phyloP scores from a whole-genome alignment of 2,797 vertebrate species.

The Psittacula derbiana region DNA sequence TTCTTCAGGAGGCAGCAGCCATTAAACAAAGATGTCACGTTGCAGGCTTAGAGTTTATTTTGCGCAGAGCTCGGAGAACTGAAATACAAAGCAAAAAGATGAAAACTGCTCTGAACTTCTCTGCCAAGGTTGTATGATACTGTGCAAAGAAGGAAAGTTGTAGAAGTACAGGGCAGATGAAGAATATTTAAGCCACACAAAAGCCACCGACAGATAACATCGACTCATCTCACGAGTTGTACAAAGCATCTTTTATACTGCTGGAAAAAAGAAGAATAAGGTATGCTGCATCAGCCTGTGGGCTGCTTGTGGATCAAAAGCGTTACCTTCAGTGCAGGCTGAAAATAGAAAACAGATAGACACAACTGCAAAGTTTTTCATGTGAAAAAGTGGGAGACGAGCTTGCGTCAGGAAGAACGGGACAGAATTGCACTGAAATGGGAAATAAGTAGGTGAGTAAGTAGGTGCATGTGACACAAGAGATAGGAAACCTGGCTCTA shows the following conservation, averaged over 20 bases:
- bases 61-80: neutral
- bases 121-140: neutral
- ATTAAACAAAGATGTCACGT: neutral
- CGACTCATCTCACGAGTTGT: slow-evolving; percentile 3
- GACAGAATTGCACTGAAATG: slow-evolving; percentile 39
- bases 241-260: slow-evolving; percentile 11
- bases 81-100: slow-evolving; percentile 2
- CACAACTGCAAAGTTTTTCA: neutral
- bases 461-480: slow-evolving; percentile 41
- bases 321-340: slow-evolving; percentile 7
- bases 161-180: neutral
- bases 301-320: slow-evolving; percentile 41
- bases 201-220: slow-evolving; percentile 39
- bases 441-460: slow-evolving; percentile 52
- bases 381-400: slow-evolving; percentile 28
- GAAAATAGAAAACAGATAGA: slow-evolving; percentile 60
- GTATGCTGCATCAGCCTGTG: neutral
- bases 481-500: slow-evolving; percentile 42
- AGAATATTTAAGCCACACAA: neutral
- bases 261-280: neutral
- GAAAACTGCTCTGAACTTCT: neutral
- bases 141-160: neutral
- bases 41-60: neutral
- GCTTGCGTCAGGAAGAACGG: neutral
- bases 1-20: neutral